A percentile compares a stretch with the other conserved stretches of the same genome.
phyloP scores from a whole-genome alignment of 23 tunicate genomes.

The Halocynthia aurantium region DNA sequence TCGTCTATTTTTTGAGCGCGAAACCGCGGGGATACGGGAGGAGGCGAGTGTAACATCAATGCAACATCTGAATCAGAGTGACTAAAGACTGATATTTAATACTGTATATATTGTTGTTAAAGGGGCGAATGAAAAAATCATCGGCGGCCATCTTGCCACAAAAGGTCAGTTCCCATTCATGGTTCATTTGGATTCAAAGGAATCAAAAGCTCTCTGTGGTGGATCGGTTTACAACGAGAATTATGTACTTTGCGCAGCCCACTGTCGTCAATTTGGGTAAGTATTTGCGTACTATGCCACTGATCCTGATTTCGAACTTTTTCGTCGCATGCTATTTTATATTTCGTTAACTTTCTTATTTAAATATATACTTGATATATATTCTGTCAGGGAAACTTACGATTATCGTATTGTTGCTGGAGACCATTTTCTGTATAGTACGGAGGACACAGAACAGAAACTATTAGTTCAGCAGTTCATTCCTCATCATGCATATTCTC shows the following conservation, averaged over 20 bases:
- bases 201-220: neutral
- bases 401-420: neutral
- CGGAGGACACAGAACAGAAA: neutral
- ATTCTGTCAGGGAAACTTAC: neutral
- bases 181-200: neutral
- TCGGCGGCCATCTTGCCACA: neutral
- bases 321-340: too few species aligned
- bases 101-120: too few species aligned
- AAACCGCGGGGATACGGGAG: too few species aligned
- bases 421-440: neutral
- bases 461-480: neutral
- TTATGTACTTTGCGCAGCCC: neutral
- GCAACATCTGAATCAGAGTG: too few species aligned
- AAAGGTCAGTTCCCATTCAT: neutral
- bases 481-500: conserved; percentile 2
- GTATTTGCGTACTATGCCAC: neutral
- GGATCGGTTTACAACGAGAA: neutral
- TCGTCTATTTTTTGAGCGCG: too few species aligned
- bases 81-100: too few species aligned
- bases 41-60: too few species aligned
- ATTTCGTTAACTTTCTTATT: too few species aligned
- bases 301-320: too few species aligned
- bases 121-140: conserved; percentile 1
- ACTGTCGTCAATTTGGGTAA: neutral
- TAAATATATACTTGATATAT: too few species aligned